Evolutionary conservation across 2,113 vertebrate genomes (phyloP), one percentile per base, ranked within the genome.

Genomic region (Vidua macroura): DNA sequence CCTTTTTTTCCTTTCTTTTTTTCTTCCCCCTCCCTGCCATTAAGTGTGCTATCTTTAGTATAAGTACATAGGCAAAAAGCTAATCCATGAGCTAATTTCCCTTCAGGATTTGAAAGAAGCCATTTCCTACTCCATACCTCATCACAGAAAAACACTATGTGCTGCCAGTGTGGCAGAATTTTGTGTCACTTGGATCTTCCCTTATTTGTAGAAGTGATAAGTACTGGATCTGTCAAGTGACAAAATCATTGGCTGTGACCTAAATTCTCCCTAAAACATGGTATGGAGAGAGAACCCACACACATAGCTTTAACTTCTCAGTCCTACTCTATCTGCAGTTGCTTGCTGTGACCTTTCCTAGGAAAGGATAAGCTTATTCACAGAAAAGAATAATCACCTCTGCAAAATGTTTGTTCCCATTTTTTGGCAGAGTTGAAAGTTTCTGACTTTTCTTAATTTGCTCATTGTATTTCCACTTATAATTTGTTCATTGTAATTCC

Each of bases 151-250:
- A 92, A 37, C 41, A 43, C 25, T 73, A n/a, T 58, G 81, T 84
- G 69, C 88, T 3, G 1, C 69, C 77, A 79, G 28, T 11, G 31
- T 58, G 67, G 67, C 64, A 94, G 53, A 67, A 93, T 92, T 89
- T 31, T 55, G 24, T 89, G 74, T 77, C 46, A 39, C 72, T 88
- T 83, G 43, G 24, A 82, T 81, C 49, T 84, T 92, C 62, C 33
- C 37, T 73, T 76, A 91, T 84, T 53, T 51, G 22, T 33, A 69
- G 63, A 88, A 80, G 66, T 86, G 91, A 77, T 93, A 89, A 72
- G 39, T 63, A 73, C 67, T 93, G 93, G 87, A 90, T 92, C 84
- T 91, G 66, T 60, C 89, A 79, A 95, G 93, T 87, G 82, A 79
- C 81, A 95, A 76, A 95, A 92, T 92, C 93, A 83, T 43, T 62